Base-by-base conservation (phyloP, 1,140 invertebrate genomes). In the Wiebesia pumilae region DNA sequence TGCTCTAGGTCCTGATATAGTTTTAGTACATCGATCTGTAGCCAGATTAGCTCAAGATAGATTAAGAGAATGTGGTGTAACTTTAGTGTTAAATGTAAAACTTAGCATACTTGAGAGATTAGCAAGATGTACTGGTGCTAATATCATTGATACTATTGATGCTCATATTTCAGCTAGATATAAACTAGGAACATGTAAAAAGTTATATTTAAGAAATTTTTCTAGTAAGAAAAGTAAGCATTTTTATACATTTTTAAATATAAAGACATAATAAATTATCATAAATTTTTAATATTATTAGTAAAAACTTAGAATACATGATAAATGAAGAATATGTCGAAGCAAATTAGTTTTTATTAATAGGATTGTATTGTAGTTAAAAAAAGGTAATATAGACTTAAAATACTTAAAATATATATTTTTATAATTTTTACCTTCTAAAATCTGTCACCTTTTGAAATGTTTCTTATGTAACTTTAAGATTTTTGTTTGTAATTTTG, bases 71-170 rank as follows among this genome's bases (percentile, higher is more conserved):
- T 94, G 95, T 75, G 96, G 96, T 0, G 96, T 99, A 24, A 98
- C 98, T 0, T 94, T 99, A 7, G 96, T 98, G 0, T 93, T 98
- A 12, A 98, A 98, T 93, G 97, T 99, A 0, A 98, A 99, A 91
- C 93, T 96, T 16, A 95, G 95, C 19, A 96, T 99, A 19, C 95
- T 99, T 90, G 96, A 98, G 89, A 94, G 98, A 83, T 94, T 99
- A 7, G 95, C 98, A 0, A 94, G 98, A 35, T 97, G 96, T 85
- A 97, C 97, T 0, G 95, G 97, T 88, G 98, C 98, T 30, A 97
- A 97, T 90, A 96, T 99, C 65, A 96, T 99, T 0, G 95, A 96
- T n/a, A 97, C 97, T 0, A 96, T 99, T 27, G 99, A 99, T 92
- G 96, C 97, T 14, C 95, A 96, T 6, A 96, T 98, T 82, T 96